Percentiles rank a stretch among this genome's conserved stretches.
These are phyloP conservation scores for Rhinogobius similis DNA, from an alignment of 2,113 vertebrate genomes.

Conservation along the genomic window DNA sequence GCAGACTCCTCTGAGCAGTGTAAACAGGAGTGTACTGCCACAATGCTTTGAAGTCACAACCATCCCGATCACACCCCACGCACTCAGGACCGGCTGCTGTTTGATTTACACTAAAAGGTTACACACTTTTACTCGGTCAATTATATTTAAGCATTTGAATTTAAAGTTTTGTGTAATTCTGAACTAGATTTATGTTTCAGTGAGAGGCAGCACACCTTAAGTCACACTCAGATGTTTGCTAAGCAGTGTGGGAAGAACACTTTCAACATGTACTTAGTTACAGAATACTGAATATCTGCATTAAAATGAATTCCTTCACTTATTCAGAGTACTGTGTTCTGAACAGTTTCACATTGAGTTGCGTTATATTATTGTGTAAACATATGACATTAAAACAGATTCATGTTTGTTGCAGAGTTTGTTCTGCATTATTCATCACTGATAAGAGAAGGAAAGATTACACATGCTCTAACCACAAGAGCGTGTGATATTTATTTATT, in stretches of 20 bases:
- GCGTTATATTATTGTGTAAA: too few relatives aligned
- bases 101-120: conserved; percentile 22
- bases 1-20: conserved; percentile 77
- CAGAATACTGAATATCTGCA: too few relatives aligned
- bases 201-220: background rate
- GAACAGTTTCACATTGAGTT: too few relatives aligned
- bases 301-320: too few relatives aligned
- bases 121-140: background rate
- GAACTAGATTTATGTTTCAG: background rate
- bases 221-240: background rate
- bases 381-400: too few relatives aligned
- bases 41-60: conserved; percentile 75
- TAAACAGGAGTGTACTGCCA: conserved; percentile 80
- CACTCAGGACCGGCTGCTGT: conserved; percentile 23
- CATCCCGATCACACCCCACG: conserved; percentile 35
- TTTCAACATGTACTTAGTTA: too few relatives aligned
- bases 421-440: too few relatives aligned
- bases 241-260: background rate
- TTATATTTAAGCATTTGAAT: background rate
- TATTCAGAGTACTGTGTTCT: too few relatives aligned
- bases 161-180: background rate
- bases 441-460: too few relatives aligned
- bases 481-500: too few relatives aligned
- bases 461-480: too few relatives aligned
- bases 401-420: too few relatives aligned